Conservation (phyloP, 2,888 invertebrate genomes). For the Cantharis rufa region DNA sequence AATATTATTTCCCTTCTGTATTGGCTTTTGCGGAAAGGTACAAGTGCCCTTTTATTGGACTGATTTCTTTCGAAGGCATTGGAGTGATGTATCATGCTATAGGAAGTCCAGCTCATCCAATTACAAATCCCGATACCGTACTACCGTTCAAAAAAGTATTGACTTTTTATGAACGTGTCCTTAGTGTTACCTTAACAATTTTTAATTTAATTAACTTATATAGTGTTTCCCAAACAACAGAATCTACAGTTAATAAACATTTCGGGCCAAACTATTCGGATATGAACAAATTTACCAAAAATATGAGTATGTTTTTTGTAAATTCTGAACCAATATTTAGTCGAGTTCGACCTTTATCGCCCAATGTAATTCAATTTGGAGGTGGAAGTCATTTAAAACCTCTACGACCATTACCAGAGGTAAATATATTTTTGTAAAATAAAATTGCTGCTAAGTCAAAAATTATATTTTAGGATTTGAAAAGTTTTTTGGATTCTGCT, state of each 20-base stretch:
- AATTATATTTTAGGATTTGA: not conserved
- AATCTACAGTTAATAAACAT: conserved; percentile 32
- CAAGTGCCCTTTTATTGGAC: not conserved
- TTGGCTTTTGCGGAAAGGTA: not conserved
- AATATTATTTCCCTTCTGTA: not conserved
- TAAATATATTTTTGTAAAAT: conserved; percentile 30
- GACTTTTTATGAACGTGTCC: not conserved
- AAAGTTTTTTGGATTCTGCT: not conserved
- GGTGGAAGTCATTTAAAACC: conserved; percentile 42
- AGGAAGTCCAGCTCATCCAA: not conserved
- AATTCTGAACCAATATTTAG: conserved; percentile 47
- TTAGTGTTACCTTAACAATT: not conserved
- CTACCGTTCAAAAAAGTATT: not conserved
- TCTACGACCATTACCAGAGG: conserved; percentile 40
- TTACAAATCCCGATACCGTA: not conserved
- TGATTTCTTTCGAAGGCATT: not conserved
- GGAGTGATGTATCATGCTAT: not conserved
- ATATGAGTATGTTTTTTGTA: conserved; percentile 47
- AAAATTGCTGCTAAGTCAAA: not conserved
- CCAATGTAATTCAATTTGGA: conserved; percentile 45
- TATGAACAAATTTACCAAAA: conserved; percentile 38
- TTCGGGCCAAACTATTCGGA: conserved; percentile 44
- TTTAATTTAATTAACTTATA: not conserved
- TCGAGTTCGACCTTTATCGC: conserved; percentile 42
- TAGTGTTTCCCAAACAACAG: not conserved